Base-by-base conservation (phyloP, 2,113 vertebrate species). In the Gasterosteus nipponicus region DNA sequence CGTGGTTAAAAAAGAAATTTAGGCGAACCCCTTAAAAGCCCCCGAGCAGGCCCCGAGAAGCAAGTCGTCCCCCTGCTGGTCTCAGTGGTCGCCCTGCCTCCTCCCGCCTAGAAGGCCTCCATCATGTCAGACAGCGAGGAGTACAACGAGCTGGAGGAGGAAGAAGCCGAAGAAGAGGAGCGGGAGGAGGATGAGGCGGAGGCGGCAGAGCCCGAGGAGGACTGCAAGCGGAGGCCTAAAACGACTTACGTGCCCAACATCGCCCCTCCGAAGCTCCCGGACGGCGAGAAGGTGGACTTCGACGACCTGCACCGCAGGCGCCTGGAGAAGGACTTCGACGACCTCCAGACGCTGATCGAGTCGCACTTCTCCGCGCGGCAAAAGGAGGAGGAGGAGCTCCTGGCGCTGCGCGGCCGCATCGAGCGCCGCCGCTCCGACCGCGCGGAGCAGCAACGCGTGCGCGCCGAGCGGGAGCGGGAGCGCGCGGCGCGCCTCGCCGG, bases 231-330 rank as follows among this genome's bases (percentile, higher is more conserved):
- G 0, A 95, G 93, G 51, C 96, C 92, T 26, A 97, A 97, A 87
- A 81, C 93, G 0, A 86, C 91, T 0, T 98, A 96, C 64, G 91
- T 98, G 89, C 95, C 97, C 56, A 97, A 97, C 60, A 92, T 99
- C 53, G 92, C 95, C 58, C 96, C 97, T 7, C 96, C 98, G 51
- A 99, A 97, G 90, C 96, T 99, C 58, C 98, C 98, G 0, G 98
- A 98, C 67, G 98, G 98, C 0, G 98, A 99, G 88, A 96, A 96
- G 81, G 94, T 99, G 77, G 97, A 99, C 87, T 99, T 99, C 66
- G 98, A 99, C 0, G 98, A 99, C 89, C 96, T 99, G 56, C 96
- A 99, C 83, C 95, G 97, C 80, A 99, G 98, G 87, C 95, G 98
- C 19, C 84, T 98, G 74, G 97, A 98, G 82, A 99, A 99, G 89